Evolutionary conservation across 2,113 vertebrate species (phyloP), one percentile per base, ranked within the genome.

Genomic region (Dasypus novemcinctus): DNA sequence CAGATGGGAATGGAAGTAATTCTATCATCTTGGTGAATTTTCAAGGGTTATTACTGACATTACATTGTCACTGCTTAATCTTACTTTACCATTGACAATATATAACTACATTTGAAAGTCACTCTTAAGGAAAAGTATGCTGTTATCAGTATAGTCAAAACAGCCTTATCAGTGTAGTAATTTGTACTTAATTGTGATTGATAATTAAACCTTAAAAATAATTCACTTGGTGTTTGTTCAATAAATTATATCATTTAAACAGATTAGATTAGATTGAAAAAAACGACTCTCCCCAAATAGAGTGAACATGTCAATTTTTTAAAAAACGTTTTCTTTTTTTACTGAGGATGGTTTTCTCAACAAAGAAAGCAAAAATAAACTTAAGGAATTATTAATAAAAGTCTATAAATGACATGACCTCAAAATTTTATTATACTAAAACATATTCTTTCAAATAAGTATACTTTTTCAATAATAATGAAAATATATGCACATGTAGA

Each of bases 11-110:
- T 27, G 20, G 4, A 59, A 72, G 7, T 20, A 27, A 85, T 93
- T 92, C 59, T 85, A 4, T 79, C 14, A 46, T 25, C 9, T 25
- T 63, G 41, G 18, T 29, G 7, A 54, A 78, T 69, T 94, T 94
- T 95, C 31, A 79, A 75, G 33, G 1, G 5, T 68, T 79, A 71
- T 78, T 78, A 85, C 52, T 78, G 54, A 29, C 95, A 68, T 41
- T 64, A 89, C 21, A 41, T 20, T 96, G 23, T 33, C 95, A 86
- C 64, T 82, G 12, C 25, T 91, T 49, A 31, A 96, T 97, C 66
- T 78, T 89, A n/a, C 94, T 97, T 95, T 97, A 88, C 84, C 85
- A 85, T 1, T 33, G 4, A 81, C 80, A 87, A 98, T 81, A 74
- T 68, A 96, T 90, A 90, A 36, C 27, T 75, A 5, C 88, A 9